Base-by-base conservation (phyloP, 2,113 vertebrate species). In the Stegostoma tigrinum region DNA sequence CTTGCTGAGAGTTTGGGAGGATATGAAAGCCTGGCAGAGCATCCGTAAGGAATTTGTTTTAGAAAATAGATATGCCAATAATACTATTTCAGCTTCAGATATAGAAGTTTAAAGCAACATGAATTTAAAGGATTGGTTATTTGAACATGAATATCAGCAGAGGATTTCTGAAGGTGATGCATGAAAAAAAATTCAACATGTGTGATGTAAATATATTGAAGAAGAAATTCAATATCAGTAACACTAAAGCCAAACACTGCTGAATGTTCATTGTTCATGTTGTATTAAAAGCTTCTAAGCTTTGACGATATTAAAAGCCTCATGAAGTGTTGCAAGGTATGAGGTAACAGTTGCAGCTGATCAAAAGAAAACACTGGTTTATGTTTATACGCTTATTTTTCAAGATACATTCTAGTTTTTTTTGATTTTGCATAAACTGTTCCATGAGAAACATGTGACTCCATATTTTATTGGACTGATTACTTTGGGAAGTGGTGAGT, bases 1-100 rank as follows among this genome's bases (percentile, higher is more conserved):
- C 96, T 99, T 95, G 99, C 98, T 30, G 98, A 98, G 97, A 99
- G 99, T 96, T 98, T 99, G 52, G 99, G 99, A 17, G 99, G 99
- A 61, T 99, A 98, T 0, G 99, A 99, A 96, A 99, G 99, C 97
- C 98, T 99, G 96, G 99, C 98, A 94, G 99, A 99, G 96, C 99
- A 98, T 96, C 99, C 99, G 99, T 99, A 97, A 99, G 99, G 98
- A 96, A 70, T 70, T 67, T 93, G 2, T 93, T 42, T 93, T 23
- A 61, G 5, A 90, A 5, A 17, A 61, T 19, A 61, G 55, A 30
- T 19, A 61, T 78, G 12, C 12, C 12, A 83, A 42, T 83, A 5
- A 38, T 34, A 80, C 38, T 42, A 38, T 78, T 80, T 17, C 38
- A 80, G 72, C 34, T 78, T 34, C 38, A 38, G 75, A 38, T 0